Evolutionary conservation across 2,888 invertebrate species (phyloP), one percentile per base, ranked within the genome.

Genomic region (Epinotia bilunana): DNA sequence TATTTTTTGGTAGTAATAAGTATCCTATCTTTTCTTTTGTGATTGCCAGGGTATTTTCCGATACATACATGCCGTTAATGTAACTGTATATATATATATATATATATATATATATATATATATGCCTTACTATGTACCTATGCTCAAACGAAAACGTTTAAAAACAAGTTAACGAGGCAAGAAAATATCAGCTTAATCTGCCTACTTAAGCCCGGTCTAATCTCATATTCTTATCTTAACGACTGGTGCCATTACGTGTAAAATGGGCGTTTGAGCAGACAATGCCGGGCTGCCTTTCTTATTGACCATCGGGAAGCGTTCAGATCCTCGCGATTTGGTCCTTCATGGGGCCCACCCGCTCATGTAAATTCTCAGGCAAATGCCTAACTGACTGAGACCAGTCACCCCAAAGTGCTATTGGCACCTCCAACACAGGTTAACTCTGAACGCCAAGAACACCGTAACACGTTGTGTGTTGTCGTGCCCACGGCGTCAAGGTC

Each of bases 211-310:
- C 16, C 43, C 46, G 65, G 58, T 18, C 55, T 69, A 61, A 71
- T 75, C 72, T 62, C 65, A 55, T 60, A 57, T 49, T 18, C 67
- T 72, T 75, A 75, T 75, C 75, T 75, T 75, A 72, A 75, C 57
- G 75, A 72, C 20, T 46, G 57, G 43, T 57, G 57, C 67, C 65
- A 55, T 72, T 49, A 64, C 70, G 43, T 75, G 67, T 67, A 20
- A 73, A 73, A 61, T 65, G 46, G 71, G 53, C 67, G 57, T 72
- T 72, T 18, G 43, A 71, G 60, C 18, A 65, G 72, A 75, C 67
- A 72, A 72, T 60, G 20, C 55, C 60, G 9, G 39, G 39, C 9
- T 39, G 39, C 9, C 39, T 39, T 39, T 39, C 39, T 39, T 39
- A 39, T 39, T 2, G 9, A 9, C 39, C 39, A 39, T 39, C 1